Evolutionary conservation across 2,888 invertebrate genomes (phyloP).

Genomic region (Nudaria mundana): DNA sequence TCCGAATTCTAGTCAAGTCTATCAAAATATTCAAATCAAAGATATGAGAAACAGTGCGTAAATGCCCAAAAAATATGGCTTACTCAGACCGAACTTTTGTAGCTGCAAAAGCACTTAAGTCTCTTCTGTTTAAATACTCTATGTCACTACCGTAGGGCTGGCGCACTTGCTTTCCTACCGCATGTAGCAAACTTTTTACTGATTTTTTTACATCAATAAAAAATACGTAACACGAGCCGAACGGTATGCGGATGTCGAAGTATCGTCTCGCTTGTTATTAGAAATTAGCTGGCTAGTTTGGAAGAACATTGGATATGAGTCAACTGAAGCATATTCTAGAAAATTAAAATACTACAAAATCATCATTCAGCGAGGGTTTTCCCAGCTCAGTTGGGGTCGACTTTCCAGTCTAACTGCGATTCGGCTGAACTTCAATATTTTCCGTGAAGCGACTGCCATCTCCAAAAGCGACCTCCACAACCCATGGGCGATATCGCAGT

Average conservation of each 20-base stretch:
- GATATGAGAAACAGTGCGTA: too few species aligned
- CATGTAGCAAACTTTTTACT: constrained; percentile 61
- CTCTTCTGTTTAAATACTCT: constrained; percentile 28
- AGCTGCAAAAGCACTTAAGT: too few species aligned
- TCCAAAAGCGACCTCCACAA: background rate
- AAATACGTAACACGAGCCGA: constrained; percentile 69
- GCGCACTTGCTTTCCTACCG: constrained; percentile 58
- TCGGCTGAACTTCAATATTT: too few species aligned
- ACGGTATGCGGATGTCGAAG: constrained; percentile 68
- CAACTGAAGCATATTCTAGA: background rate
- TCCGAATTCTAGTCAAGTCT: too few species aligned
- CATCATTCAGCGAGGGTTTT: too few species aligned
- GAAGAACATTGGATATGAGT: constrained; percentile 2
- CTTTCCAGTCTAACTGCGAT: too few species aligned
- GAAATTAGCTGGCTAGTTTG: constrained; percentile 31
- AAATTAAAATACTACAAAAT: background rate
- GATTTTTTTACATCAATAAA: constrained; percentile 47
- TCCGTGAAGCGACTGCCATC: too few species aligned
- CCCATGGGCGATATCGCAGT: too few species aligned
- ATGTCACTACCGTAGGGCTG: constrained; percentile 37
- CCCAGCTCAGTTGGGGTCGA: too few species aligned
- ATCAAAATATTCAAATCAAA: too few species aligned
- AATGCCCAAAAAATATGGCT: too few species aligned
- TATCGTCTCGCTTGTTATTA: constrained; percentile 36
- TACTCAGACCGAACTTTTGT: too few species aligned